Percentiles rank a stretch among this genome's conserved stretches.
phyloP scores from a whole-genome alignment of 2,888 invertebrate species.

The Agrypnus murinus region DNA sequence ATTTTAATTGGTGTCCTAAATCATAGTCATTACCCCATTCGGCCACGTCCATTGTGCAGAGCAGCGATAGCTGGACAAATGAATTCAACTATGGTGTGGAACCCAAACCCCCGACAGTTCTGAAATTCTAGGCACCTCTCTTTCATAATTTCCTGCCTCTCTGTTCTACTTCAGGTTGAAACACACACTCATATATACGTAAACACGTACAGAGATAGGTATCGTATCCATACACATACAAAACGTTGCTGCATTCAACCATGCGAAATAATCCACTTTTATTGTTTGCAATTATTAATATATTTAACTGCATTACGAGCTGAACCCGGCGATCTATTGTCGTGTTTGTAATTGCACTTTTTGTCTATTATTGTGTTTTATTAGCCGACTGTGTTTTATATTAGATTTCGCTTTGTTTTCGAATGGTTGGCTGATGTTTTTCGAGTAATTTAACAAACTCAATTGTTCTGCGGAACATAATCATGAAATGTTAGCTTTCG shows the following conservation, averaged over 20 bases:
- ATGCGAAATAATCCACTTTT: conserved; percentile 70
- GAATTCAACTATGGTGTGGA: conserved; percentile 58
- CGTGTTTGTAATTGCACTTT: conserved; percentile 68
- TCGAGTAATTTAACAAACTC: conserved; percentile 67
- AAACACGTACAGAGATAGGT: no score
- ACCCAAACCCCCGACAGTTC: conserved; percentile 50
- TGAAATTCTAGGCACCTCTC: conserved; percentile 49
- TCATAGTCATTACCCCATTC: conserved; percentile 67
- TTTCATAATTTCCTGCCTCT: conserved; percentile 46
- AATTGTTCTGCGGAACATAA: conserved; percentile 54
- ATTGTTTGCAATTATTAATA: conserved; percentile 71
- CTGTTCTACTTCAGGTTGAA: conserved; percentile 57
- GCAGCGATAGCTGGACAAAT: conserved; percentile 60
- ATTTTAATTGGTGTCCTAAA: conserved; percentile 70
- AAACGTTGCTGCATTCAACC: conserved; percentile 61
- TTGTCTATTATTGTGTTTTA: conserved; percentile 68
- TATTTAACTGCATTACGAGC: conserved; percentile 69
- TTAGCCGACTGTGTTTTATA: conserved; percentile 68
- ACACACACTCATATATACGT: conserved; percentile 52
- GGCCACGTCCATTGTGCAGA: conserved; percentile 58
- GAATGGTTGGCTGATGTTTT: conserved; percentile 65
- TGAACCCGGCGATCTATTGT: conserved; percentile 66
- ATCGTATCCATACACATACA: no score
- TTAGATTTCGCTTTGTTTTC: conserved; percentile 68
- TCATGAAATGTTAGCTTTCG: conserved; percentile 50